A percentile compares a stretch with the other conserved stretches of the same genome.
Conservation (phyloP, 2,888 invertebrate genomes). For the Ophion ellenae region DNA sequence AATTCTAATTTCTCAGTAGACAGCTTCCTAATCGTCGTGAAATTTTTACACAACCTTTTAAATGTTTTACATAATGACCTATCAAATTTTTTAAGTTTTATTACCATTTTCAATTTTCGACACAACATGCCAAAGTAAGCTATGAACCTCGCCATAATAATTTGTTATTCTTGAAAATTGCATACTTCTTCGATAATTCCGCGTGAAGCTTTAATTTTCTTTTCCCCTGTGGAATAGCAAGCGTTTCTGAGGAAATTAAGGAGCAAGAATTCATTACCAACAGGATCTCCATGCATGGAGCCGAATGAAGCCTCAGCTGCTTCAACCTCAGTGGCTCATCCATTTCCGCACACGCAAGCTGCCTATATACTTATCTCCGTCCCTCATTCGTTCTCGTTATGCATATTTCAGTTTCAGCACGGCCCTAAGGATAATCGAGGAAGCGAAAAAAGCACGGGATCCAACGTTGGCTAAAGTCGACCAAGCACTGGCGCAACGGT, state of each 20-base stretch:
- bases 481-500: slow-evolving; percentile 53
- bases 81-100: too few relatives aligned
- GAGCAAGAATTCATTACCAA: slow-evolving; percentile 28
- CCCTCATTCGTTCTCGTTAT: slow-evolving; percentile 35
- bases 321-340: slow-evolving; percentile 24
- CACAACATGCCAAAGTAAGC: too few relatives aligned
- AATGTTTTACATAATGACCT: too few relatives aligned
- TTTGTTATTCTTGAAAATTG: neutral
- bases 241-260: slow-evolving; percentile 2
- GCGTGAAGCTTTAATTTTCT: neutral
- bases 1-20: too few relatives aligned
- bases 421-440: slow-evolving; percentile 50
- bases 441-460: slow-evolving; percentile 40
- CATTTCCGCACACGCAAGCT: slow-evolving; percentile 22
- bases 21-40: too few relatives aligned
- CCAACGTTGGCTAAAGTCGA: slow-evolving; percentile 53
- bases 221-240: neutral
- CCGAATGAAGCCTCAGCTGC: slow-evolving; percentile 4
- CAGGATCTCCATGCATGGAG: slow-evolving; percentile 6
- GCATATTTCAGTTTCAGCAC: slow-evolving; percentile 51
- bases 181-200: neutral
- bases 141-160: neutral
- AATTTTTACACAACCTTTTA: too few relatives aligned
- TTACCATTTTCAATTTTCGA: too few relatives aligned
- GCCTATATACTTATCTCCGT: slow-evolving; percentile 12